Evolutionary conservation across 2,888 invertebrate genomes (phyloP).

Genomic region (Lathronympha strigana): DNA sequence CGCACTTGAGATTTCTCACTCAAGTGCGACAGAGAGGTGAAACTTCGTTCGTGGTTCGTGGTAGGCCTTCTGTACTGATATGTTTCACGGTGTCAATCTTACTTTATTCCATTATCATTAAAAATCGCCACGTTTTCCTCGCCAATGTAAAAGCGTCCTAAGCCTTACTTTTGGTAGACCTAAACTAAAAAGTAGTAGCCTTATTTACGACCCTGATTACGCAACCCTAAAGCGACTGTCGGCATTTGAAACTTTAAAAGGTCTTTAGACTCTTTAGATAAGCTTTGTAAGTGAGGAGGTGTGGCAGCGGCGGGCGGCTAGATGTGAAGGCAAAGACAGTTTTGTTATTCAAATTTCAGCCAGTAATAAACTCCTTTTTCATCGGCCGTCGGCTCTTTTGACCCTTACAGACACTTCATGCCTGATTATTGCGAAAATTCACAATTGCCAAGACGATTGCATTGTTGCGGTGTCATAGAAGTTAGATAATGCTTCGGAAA

Average conservation of each 20-base stretch:
- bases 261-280: conserved; percentile 20
- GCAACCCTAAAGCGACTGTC: conserved; percentile 21
- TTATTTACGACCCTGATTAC: conserved; percentile 22
- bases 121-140: neutral
- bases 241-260: conserved; percentile 23
- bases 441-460: conserved; percentile 43
- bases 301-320: conserved; percentile 50
- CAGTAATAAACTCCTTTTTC: conserved; percentile 49
- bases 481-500: conserved; percentile 23
- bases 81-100: no score
- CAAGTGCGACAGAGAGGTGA: no score
- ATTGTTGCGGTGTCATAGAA: conserved; percentile 32
- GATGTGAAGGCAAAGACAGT: conserved; percentile 49
- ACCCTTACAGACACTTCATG: conserved; percentile 52
- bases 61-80: no score
- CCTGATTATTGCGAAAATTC: conserved; percentile 55
- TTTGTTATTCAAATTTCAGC: conserved; percentile 59
- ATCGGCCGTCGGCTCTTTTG: conserved; percentile 52
- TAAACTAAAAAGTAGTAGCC: conserved; percentile 10
- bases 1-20: no score
- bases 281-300: conserved; percentile 43
- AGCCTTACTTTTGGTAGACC: neutral
- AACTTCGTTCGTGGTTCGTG: no score
- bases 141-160: neutral
- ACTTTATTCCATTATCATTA: no score